Evolutionary conservation across 1,140 invertebrate species (phyloP).

Genomic region (Lordiphosa stackelbergi): DNA sequence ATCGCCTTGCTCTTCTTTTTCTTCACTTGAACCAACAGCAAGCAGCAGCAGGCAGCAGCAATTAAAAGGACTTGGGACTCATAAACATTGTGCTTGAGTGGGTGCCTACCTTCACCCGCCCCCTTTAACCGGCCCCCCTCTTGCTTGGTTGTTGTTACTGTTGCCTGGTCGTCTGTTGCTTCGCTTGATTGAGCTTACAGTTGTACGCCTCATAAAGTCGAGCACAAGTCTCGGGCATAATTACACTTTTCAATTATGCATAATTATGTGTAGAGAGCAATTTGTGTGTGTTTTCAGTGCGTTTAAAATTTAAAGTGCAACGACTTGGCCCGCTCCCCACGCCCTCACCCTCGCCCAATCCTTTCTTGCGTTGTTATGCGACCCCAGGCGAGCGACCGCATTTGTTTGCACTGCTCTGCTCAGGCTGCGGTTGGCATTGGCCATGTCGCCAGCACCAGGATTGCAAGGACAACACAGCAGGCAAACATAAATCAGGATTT

Average conservation of each 20-base stretch:
- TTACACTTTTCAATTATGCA: slow-evolving; percentile 73
- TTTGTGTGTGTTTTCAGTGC: slow-evolving; percentile 34
- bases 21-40: slow-evolving; percentile 3
- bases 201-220: slow-evolving; percentile 59
- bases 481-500: slow-evolving; percentile 74
- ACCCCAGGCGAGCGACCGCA: slow-evolving; percentile 49
- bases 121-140: background rate
- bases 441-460: slow-evolving; percentile 61
- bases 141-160: slow-evolving; percentile 7
- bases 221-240: slow-evolving; percentile 42
- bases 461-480: slow-evolving; percentile 61
- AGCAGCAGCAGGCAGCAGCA: slow-evolving; percentile 46
- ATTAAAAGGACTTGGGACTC: slow-evolving; percentile 57
- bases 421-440: slow-evolving; percentile 66
- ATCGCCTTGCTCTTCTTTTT: background rate
- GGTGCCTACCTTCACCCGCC: background rate
- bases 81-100: slow-evolving; percentile 52
- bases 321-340: slow-evolving; percentile 5
- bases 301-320: slow-evolving; percentile 67
- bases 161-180: slow-evolving; percentile 26
- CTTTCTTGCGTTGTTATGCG: slow-evolving; percentile 38
- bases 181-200: slow-evolving; percentile 63
- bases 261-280: slow-evolving; percentile 69
- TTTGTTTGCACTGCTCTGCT: slow-evolving; percentile 42
- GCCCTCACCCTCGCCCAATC: slow-evolving; percentile 2